phyloP scores from a whole-genome alignment of 2,113 vertebrate species.

The Podilymbus podiceps region DNA sequence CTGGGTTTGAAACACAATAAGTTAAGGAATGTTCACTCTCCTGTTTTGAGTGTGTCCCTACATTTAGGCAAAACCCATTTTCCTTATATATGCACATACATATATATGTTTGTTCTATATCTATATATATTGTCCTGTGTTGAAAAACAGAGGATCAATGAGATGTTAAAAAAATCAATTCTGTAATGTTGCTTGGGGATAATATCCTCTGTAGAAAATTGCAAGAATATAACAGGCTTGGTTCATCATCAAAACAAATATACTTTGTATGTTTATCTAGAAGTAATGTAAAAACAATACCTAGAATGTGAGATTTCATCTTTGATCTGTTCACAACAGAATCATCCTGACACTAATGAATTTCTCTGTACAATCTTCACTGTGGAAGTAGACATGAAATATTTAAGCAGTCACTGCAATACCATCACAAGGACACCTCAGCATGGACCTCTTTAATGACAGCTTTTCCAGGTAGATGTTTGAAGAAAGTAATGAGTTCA shows the following conservation, averaged over 20 bases:
- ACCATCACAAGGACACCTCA: neutral
- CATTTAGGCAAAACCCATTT: neutral
- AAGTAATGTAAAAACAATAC: neutral
- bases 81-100: neutral
- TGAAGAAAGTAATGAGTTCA: neutral
- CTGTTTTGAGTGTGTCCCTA: neutral
- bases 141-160: neutral
- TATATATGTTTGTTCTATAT: neutral
- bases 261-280: neutral
- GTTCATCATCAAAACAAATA: neutral
- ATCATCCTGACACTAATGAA: neutral
- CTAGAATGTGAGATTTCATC: neutral
- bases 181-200: neutral
- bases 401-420: neutral
- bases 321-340: neutral
- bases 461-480: neutral
- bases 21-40: neutral
- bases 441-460: neutral
- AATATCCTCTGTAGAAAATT: neutral
- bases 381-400: neutral
- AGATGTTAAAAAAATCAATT: neutral
- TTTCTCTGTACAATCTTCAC: neutral
- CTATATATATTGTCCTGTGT: neutral
- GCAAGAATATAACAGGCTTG: neutral
- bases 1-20: neutral